Evolutionary conservation across 2,888 invertebrate genomes (phyloP), one percentile per base, ranked within the genome.

Genomic region (Ametastegia equiseti): DNA sequence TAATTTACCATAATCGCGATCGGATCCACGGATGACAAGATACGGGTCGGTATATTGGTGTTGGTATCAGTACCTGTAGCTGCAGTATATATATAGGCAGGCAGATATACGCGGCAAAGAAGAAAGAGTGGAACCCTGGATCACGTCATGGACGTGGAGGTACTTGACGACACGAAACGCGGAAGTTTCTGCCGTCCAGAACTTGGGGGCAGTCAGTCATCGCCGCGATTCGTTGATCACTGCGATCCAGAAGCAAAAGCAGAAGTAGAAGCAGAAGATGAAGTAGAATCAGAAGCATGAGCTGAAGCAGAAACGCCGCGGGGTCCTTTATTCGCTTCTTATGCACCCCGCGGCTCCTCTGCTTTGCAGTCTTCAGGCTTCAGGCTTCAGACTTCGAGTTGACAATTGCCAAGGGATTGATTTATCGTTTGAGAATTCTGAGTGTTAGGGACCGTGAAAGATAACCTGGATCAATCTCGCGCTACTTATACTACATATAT

Each of bases 111-210:
- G 42, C 3, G 42, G 3, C 11, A 42, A 9, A 42, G 11, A 42
- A 42, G 7, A 78, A 83, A 80, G 82, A 60, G 79, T 81, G 81
- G 80, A 71, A 57, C n/a, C n/a, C n/a, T n/a, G 63, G 23, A 63
- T 11, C 47, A 45, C 57, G 47, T 27, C 57, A 67, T 73, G 27
- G 75, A 33, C 54, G 60, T 65, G 23, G 65, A 65, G 54, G 67
- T 47, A 23, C 15, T 67, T 67, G 36, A 39, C 60, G 54, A 45
- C 57, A 54, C 54, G 80, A 80, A 63, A 77, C 54, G 79, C 45
- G 71, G 80, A 75, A 85, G 82, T 81, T 78, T 69, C 60, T 50
- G 54, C 65, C 60, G 19, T 19, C 73, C 60, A 33, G 30, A 69
- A 80, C 65, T 79, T 15, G 67, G 36, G 60, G 15, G 60, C 15